Conservation (phyloP, 2,797 vertebrate genomes). For the Hydrocynus forskahlii region DNA sequence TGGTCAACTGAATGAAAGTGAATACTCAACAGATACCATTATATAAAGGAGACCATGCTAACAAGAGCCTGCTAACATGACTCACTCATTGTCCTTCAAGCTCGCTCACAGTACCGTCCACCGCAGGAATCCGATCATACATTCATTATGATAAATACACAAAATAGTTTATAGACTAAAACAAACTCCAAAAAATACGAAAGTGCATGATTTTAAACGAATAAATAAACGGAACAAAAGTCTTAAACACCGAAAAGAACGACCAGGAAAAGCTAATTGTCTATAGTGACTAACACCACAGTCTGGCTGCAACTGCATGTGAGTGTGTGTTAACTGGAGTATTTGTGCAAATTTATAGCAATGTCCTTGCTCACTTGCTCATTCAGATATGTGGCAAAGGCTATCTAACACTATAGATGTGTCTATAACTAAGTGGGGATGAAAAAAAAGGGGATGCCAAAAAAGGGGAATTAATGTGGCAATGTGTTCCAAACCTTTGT, state of each 20-base stretch:
- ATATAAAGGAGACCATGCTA: conserved; percentile 7
- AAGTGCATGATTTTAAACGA: conserved; percentile 16
- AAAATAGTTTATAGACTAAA: conserved; percentile 15
- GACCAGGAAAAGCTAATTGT: neutral
- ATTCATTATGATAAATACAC: conserved; percentile 17
- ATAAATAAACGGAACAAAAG: conserved; percentile 3
- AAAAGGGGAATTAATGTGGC: neutral
- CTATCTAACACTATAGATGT: neutral
- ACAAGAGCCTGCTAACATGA: neutral
- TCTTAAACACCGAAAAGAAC: neutral
- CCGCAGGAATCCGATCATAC: neutral
- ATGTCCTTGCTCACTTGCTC: too few species aligned
- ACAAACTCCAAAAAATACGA: conserved; percentile 12
- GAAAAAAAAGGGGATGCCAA: neutral
- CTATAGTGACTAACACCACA: neutral
- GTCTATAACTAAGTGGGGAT: neutral
- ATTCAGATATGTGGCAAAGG: neutral
- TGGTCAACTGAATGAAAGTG: neutral
- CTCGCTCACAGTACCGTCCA: conserved; percentile 28
- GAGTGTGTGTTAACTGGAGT: neutral
- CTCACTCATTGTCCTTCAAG: neutral
- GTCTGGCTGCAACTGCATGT: neutral
- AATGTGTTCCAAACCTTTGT: neutral
- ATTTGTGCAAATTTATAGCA: conserved; percentile 14
- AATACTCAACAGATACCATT: neutral